phyloP scores from a whole-genome alignment of 2,888 invertebrate species.

The Drosophila neotestacea region DNA sequence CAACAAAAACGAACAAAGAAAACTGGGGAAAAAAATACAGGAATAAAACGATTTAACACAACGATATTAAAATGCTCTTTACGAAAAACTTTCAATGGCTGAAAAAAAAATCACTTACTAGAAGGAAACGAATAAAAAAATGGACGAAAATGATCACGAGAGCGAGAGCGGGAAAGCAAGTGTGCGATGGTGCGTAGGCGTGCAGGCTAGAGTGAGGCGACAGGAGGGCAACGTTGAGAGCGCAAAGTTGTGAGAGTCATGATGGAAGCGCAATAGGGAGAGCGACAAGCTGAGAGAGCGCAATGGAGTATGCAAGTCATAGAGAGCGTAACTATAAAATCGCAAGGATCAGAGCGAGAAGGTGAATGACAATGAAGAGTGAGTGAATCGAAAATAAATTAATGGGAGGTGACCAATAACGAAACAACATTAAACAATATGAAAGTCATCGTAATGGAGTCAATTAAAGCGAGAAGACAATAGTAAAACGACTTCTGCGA shows the following conservation, averaged over 20 bases:
- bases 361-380: not conserved
- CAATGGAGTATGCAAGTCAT: not conserved
- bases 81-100: not conserved
- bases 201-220: not conserved
- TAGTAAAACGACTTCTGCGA: not conserved
- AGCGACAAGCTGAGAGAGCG: not conserved
- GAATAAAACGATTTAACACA: not conserved
- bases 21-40: not conserved
- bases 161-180: not conserved
- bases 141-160: not conserved
- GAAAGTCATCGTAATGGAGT: not conserved
- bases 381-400: not conserved
- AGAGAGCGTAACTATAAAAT: not conserved
- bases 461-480: slow-evolving; percentile 2
- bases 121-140: not conserved
- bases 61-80: slow-evolving; percentile 32
- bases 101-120: not conserved
- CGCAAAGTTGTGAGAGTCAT: not conserved
- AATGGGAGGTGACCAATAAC: not conserved
- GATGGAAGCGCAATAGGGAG: not conserved
- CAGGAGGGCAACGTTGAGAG: not conserved
- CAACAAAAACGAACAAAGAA: not conserved
- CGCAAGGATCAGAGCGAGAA: not conserved
- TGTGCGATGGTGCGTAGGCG: not conserved
- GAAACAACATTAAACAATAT: not conserved